These are phyloP conservation scores for Pseudomyrmex sp. DNA, from an alignment of 1,140 invertebrate genomes.

Conservation along the genomic window DNA sequence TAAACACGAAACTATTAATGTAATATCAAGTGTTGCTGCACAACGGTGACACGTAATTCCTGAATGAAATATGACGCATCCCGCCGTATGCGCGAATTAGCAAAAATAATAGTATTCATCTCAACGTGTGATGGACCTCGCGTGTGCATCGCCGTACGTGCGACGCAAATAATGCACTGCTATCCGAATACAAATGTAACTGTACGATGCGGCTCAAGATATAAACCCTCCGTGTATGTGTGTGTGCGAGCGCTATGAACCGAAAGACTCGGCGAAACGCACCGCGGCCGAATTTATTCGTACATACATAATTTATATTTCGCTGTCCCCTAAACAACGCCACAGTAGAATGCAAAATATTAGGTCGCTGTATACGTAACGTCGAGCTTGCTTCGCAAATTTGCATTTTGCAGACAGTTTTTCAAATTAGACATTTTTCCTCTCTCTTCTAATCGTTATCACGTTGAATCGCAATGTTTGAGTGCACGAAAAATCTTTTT, in stretches of 20 bases:
- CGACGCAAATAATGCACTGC: not conserved
- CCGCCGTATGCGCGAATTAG: too few species aligned
- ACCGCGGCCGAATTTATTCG: not conserved
- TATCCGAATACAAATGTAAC: not conserved
- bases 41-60: too few species aligned
- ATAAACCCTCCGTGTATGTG: not conserved
- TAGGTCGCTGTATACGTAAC: not conserved
- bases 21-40: not conserved
- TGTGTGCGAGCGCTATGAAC: not conserved
- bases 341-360: not conserved
- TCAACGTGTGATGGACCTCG: not conserved
- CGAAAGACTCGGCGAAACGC: not conserved
- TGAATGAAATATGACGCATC: too few species aligned
- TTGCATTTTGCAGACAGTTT: not conserved
- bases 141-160: not conserved
- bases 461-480: not conserved
- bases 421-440: not conserved
- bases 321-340: not conserved
- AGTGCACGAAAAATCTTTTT: not conserved
- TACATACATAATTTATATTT: constrained; percentile 18
- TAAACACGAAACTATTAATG: not conserved
- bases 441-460: not conserved
- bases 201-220: constrained; percentile 2
- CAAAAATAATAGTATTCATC: not conserved
- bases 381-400: not conserved